phyloP scores from a whole-genome alignment of 2,113 vertebrate species.

The Anthoscopus minutus region DNA sequence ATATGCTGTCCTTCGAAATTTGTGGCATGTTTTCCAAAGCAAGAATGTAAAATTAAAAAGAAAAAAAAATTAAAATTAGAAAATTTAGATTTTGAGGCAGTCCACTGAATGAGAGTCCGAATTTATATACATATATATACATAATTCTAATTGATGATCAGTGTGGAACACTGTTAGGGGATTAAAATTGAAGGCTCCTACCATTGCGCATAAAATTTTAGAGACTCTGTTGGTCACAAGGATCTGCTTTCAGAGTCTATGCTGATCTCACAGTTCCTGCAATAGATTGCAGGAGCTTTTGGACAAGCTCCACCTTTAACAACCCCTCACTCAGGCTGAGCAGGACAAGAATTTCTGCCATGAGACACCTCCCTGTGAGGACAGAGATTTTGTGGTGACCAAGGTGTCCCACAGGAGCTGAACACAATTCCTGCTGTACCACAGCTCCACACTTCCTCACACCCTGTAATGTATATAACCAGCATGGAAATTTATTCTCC shows the following conservation, averaged over 20 bases:
- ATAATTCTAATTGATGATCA: not conserved
- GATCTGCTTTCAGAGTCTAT: not conserved
- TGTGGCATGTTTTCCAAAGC: not conserved
- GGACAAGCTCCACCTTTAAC: not conserved
- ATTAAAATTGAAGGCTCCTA: not conserved
- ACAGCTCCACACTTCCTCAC: not conserved
- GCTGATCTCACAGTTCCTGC: not conserved
- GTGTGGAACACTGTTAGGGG: not conserved
- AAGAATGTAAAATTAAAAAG: not conserved
- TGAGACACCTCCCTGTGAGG: not conserved
- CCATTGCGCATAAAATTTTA: fast-evolving
- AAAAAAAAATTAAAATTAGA: not conserved
- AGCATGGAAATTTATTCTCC: not conserved
- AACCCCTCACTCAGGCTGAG: not conserved
- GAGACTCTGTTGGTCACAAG: not conserved
- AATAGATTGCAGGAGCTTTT: not conserved
- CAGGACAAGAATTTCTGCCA: not conserved
- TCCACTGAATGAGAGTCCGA: not conserved
- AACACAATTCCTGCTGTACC: not conserved
- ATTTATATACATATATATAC: no score
- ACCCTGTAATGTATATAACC: fast-evolving
- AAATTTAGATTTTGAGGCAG: not conserved
- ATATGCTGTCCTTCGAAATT: not conserved
- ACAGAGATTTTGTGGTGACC: not conserved
- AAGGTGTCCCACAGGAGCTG: not conserved